phyloP scores from a whole-genome alignment of 2,888 invertebrate genomes.

The Esperia sulphurella region DNA sequence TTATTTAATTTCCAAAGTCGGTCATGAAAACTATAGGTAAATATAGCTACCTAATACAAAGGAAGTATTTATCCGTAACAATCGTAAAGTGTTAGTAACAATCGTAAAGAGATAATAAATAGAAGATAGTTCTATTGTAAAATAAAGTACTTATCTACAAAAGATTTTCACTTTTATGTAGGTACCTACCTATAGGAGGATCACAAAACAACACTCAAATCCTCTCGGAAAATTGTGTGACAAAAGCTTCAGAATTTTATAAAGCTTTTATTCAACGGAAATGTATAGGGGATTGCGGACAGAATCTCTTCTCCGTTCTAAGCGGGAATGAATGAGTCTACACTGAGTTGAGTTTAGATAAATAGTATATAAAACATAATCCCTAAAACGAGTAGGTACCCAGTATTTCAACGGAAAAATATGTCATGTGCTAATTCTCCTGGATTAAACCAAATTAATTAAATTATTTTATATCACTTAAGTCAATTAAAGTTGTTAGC shows the following conservation, averaged over 20 bases:
- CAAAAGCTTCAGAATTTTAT: constrained; percentile 9
- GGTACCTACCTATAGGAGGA: background rate
- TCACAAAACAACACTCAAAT: constrained; percentile 5
- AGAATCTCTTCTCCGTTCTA: background rate
- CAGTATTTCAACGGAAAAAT: too few relatives aligned
- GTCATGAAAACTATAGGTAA: too few relatives aligned
- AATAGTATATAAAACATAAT: too few relatives aligned
- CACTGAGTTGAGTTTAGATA: background rate
- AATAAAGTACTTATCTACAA: background rate
- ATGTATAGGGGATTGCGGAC: background rate
- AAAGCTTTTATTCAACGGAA: constrained; percentile 6
- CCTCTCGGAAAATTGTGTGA: constrained; percentile 8
- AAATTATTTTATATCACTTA: too few relatives aligned
- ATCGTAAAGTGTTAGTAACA: too few relatives aligned
- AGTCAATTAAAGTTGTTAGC: too few relatives aligned
- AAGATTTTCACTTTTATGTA: background rate
- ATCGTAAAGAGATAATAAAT: too few relatives aligned
- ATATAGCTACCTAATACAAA: background rate
- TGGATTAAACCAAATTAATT: too few relatives aligned
- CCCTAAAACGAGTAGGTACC: too few relatives aligned
- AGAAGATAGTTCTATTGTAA: background rate
- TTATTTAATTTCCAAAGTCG: too few relatives aligned
- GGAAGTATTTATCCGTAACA: background rate
- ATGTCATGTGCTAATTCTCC: too few relatives aligned
- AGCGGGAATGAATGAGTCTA: constrained; percentile 1